Evolutionary conservation across 2,888 invertebrate genomes (phyloP), one percentile per base, ranked within the genome.

Genomic region (Erynnis tages): DNA sequence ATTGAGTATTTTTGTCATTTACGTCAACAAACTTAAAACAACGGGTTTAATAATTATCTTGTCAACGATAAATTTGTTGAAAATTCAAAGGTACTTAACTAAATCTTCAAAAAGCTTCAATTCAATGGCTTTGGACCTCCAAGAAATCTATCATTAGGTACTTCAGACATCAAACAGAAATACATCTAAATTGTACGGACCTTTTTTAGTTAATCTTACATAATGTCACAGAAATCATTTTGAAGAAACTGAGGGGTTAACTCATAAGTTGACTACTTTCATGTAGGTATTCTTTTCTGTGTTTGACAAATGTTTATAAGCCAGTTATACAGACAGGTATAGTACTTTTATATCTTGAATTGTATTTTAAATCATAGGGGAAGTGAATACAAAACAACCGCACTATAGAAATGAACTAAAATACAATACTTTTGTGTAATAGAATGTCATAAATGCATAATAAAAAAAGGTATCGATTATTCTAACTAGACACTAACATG

Each of bases 71-170:
- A 79, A 69, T 72, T 64, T 76, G 71, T 88, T 79, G 75, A 86
- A 85, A 76, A 74, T 73, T 68, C 79, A 79, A 84, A 78, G 59
- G 8, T 4, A n/a, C n/a, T n/a, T n/a, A 13, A 38, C 6, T 48
- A 50, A 38, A 30, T 41, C 8, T 54, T n/a, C n/a, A 54, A 49
- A 17, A 55, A 55, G 23, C 41, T 27, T 34, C 13, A 41, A 32
- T n/a, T 30, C 60, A 30, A 19, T n/a, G 25, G 7, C 49, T 79
- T 86, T 77, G 74, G 70, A 76, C 72, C 79, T 88, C 82, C 87
- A 75, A 88, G 84, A 78, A 69, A 71, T 72, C 73, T 85, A 84
- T 88, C 86, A 62, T 50, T n/a, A n/a, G n/a, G n/a, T n/a, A n/a
- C n/a, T n/a, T n/a, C n/a, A 32, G 37, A 45, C 55, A 56, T 44